phyloP scores from a whole-genome alignment of 2,888 invertebrate genomes.

The Nasonovia ribisnigri region DNA sequence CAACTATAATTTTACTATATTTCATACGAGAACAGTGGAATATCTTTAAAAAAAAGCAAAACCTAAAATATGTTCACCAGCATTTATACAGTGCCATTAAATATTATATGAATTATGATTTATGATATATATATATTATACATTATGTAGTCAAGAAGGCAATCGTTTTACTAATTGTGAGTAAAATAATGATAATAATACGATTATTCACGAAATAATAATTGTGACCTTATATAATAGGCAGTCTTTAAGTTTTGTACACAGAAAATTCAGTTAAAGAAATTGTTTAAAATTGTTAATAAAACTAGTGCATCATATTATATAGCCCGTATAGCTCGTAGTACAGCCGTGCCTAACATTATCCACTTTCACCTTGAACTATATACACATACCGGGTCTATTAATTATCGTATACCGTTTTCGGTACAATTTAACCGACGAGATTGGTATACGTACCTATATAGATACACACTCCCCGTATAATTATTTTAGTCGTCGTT shows the following conservation, averaged over 20 bases:
- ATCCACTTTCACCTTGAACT: slow-evolving; percentile 22
- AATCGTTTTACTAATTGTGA: background rate
- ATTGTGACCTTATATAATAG: slow-evolving; percentile 1
- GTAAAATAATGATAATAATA: background rate
- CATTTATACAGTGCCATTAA: background rate
- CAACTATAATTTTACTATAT: background rate
- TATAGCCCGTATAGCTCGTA: background rate
- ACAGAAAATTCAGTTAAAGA: background rate
- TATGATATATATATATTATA: background rate
- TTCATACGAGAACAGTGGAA: background rate
- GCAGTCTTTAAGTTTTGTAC: background rate
- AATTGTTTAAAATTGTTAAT: background rate
- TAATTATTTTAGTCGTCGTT: background rate
- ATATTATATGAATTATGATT: background rate
- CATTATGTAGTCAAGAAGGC: background rate
- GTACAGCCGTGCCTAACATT: background rate
- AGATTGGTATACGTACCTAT: background rate
- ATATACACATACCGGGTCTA: background rate
- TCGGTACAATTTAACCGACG: slow-evolving; percentile 7
- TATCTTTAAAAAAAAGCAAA: background rate
- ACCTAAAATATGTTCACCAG: background rate
- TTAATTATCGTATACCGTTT: slow-evolving; percentile 34
- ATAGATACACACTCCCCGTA: background rate
- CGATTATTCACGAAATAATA: background rate
- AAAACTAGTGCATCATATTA: background rate